phyloP scores from a whole-genome alignment of 2,888 invertebrate genomes.

The Thymelicus sylvestris region DNA sequence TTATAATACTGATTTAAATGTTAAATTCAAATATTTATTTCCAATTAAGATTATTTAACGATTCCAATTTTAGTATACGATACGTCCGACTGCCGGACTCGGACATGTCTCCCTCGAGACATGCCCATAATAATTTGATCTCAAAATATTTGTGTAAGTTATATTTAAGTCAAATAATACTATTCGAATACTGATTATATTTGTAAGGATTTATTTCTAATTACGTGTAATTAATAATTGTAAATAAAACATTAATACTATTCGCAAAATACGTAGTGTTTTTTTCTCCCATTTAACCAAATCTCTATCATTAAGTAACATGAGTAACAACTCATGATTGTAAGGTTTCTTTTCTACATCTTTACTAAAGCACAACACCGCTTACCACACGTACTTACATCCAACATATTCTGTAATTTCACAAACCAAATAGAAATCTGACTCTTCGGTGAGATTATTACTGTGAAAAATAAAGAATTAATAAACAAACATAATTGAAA shows the following conservation, averaged over 20 bases:
- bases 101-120: background rate
- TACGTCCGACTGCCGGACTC: background rate
- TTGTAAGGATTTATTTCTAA: constrained; percentile 16
- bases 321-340: too few species aligned
- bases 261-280: background rate
- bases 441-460: too few species aligned
- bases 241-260: constrained; percentile 22
- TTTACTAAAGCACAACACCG: too few species aligned
- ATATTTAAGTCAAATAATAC: background rate
- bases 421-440: too few species aligned
- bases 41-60: background rate
- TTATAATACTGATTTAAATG: background rate
- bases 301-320: too few species aligned
- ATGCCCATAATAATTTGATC: constrained; percentile 1
- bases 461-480: too few species aligned
- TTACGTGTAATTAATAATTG: constrained; percentile 14
- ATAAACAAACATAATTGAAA: too few species aligned
- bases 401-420: too few species aligned
- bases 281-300: background rate
- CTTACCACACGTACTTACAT: too few species aligned
- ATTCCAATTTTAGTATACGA: constrained; percentile 1
- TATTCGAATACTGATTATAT: constrained; percentile 3
- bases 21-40: background rate
- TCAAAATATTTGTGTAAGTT: constrained; percentile 15
- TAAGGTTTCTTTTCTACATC: too few species aligned